Conservation (phyloP, 2,888 invertebrate species). For the Anorthoa munda region DNA sequence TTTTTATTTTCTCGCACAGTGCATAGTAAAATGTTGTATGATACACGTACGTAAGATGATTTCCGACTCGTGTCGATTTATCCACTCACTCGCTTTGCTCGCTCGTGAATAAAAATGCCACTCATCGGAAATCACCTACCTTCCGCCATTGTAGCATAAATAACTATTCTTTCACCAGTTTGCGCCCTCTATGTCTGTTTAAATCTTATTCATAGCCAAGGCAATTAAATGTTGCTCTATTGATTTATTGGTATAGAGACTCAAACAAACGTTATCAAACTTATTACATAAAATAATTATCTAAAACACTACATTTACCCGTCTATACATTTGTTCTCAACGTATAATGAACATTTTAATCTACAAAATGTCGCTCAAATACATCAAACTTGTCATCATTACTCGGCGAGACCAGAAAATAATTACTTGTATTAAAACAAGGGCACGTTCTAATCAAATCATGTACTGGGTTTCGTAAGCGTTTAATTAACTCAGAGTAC, state of each 20-base stretch:
- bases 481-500: conserved; percentile 72
- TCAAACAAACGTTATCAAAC: conserved; percentile 35
- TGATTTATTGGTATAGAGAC: neutral
- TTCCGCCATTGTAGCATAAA: no score
- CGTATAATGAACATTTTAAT: conserved; percentile 69
- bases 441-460: conserved; percentile 78
- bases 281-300: conserved; percentile 52
- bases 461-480: conserved; percentile 72
- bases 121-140: no score
- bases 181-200: neutral
- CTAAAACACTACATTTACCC: conserved; percentile 42
- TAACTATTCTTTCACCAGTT: no score
- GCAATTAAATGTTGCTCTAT: neutral
- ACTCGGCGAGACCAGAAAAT: conserved; percentile 77
- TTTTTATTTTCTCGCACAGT: no score
- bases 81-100: no score
- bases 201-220: neutral
- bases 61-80: no score
- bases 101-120: no score
- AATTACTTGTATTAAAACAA: conserved; percentile 83
- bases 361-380: conserved; percentile 73
- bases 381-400: conserved; percentile 76
- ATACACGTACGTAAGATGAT: no score
- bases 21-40: no score
- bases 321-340: conserved; percentile 51